These are phyloP conservation scores for Rhadina sibilatrix DNA, from an alignment of 2,113 vertebrate genomes.

Conservation along the genomic window DNA sequence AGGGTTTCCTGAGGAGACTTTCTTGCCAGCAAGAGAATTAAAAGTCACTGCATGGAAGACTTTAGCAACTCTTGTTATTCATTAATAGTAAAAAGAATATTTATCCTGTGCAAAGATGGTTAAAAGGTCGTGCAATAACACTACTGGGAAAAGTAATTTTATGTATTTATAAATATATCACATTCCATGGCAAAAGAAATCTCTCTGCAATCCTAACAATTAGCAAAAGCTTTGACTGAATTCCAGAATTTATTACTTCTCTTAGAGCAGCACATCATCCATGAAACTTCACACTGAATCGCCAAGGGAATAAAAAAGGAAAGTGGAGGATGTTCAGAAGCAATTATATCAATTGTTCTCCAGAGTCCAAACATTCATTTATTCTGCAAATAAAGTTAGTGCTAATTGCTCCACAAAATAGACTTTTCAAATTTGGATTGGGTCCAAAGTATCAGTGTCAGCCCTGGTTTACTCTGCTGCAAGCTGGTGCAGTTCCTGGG, in stretches of 20 bases:
- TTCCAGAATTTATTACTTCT: background rate
- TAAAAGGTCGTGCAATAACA: slow-evolving; percentile 3
- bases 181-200: background rate
- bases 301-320: background rate
- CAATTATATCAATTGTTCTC: background rate
- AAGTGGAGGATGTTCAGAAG: background rate
- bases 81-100: background rate
- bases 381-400: background rate
- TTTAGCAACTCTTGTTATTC: background rate
- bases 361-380: background rate
- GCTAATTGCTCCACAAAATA: background rate
- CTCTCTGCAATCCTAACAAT: background rate
- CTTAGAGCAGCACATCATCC: background rate
- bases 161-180: background rate
- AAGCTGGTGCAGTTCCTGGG: background rate
- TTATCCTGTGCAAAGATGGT: background rate
- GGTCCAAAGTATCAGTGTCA: background rate
- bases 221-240: background rate
- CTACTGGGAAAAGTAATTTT: background rate
- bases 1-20: background rate
- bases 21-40: background rate
- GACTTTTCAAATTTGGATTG: background rate
- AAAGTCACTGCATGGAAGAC: background rate
- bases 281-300: background rate
- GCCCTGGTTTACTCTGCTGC: background rate